phyloP scores from a whole-genome alignment of 1,140 invertebrate species.

The Rhagoletis zephyria region DNA sequence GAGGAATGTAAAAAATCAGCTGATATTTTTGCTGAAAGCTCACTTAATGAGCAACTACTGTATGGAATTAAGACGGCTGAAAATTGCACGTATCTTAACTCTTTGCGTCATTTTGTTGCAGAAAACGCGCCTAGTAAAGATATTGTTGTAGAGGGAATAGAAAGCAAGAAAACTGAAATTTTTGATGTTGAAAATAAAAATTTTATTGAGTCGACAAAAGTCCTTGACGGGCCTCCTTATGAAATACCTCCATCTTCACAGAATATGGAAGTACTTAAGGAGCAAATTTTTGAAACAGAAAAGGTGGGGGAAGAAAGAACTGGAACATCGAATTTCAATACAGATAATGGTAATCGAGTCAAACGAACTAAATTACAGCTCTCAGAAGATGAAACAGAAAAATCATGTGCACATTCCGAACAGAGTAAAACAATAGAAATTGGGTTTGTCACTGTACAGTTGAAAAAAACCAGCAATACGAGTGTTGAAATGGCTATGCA shows the following conservation, averaged over 20 bases:
- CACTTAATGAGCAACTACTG: not conserved
- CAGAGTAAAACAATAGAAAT: too few species aligned
- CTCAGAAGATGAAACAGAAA: too few species aligned
- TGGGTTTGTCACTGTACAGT: too few species aligned
- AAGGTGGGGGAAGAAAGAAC: not conserved
- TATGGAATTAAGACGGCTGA: too few species aligned
- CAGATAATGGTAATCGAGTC: not conserved
- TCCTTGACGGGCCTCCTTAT: too few species aligned
- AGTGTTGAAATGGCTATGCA: too few species aligned
- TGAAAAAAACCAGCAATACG: too few species aligned
- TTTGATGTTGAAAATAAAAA: not conserved
- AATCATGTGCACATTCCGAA: too few species aligned
- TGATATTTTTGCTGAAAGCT: conserved; percentile 1
- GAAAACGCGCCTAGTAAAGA: not conserved
- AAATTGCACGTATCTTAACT: too few species aligned
- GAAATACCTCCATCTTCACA: not conserved
- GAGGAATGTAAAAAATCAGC: not conserved
- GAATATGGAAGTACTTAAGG: not conserved
- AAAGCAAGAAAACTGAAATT: too few species aligned
- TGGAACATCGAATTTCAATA: not conserved
- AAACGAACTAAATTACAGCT: not conserved
- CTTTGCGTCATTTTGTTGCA: not conserved
- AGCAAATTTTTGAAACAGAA: not conserved
- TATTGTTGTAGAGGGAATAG: too few species aligned
- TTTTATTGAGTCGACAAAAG: not conserved